Evolutionary conservation across 2,888 invertebrate genomes (phyloP), one percentile per base, ranked within the genome.

Genomic region (Drosophila borealis): DNA sequence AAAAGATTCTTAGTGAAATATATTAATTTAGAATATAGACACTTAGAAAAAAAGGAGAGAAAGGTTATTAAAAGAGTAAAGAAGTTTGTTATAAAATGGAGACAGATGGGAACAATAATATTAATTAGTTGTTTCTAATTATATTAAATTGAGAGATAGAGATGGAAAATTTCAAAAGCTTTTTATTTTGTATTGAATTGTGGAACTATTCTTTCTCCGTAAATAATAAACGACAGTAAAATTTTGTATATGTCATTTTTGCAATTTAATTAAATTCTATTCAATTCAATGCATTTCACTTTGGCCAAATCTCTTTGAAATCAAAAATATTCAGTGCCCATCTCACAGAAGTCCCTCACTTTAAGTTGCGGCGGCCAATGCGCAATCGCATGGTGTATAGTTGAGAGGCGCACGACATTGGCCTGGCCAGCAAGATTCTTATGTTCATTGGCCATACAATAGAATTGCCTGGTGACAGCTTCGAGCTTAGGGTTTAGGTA

Each of bases 401-500:
- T 17, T 33, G 53, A 37, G 53, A n/a, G 54, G 56, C 29, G 60
- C 53, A 41, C 68, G 60, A 67, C 62, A 70, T 57, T 63, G 61
- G 36, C 44, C 10, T 19, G 33, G 56, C 48, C 41, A 42, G 34
- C 11, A 39, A 53, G 17, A 56, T 57, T 44, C 55, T 61, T n/a
- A 49, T 62, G 49, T 72, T 64, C 80, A 79, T 60, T 76, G 68
- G 57, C 60, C 70, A 63, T 80, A 80, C 74, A 83, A 88, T 71
- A 60, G 71, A 66, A 78, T 83, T 68, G 65, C 63, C 51, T 61
- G 70, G 54, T 67, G 88, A 80, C 86, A 86, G 85, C 68, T 29
- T 53, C n/a, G 53, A 49, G 42, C 37, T 65, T 59, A 39, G 57
- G 60, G 62, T 50, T 61, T 49, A 46, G 33, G 14, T 62, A 45